A percentile compares a stretch with the other conserved stretches of the same genome.
phyloP scores from a whole-genome alignment of 2,888 invertebrate genomes.

The Noctuana brunneofusca region DNA sequence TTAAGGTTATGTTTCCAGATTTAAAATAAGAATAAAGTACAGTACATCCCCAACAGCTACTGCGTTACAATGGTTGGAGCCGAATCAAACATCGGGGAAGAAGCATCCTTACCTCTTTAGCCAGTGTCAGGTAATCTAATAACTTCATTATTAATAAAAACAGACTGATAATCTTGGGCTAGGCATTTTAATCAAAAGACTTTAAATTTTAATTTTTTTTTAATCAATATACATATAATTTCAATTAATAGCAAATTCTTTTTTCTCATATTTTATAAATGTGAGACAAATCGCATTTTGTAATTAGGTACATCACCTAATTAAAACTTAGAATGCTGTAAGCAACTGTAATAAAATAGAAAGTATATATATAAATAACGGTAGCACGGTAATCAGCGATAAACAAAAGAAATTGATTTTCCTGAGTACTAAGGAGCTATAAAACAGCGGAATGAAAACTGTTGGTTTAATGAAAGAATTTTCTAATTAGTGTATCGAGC shows the following conservation, averaged over 20 bases:
- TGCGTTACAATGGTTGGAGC: slow-evolving; percentile 94
- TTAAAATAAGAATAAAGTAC: slow-evolving; percentile 86
- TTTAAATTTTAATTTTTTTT: no score
- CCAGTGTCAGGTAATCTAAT: slow-evolving; percentile 87
- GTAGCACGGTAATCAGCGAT: background rate
- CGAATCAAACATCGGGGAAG: slow-evolving; percentile 94
- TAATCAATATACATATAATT: no score
- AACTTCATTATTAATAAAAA: background rate
- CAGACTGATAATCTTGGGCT: no score
- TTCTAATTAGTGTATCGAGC: background rate
- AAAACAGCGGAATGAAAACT: background rate
- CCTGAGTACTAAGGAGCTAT: background rate
- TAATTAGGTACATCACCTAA: no score
- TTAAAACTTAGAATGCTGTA: no score
- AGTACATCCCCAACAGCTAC: slow-evolving; percentile 89
- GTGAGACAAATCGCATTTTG: no score
- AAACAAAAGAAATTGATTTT: background rate
- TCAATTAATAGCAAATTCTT: no score
- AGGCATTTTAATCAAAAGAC: no score
- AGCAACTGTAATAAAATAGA: no score
- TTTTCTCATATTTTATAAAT: no score
- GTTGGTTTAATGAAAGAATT: background rate
- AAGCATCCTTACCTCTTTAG: slow-evolving; percentile 93
- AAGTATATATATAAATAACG: no score
- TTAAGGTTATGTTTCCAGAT: slow-evolving; percentile 55